Evolutionary conservation across 2,113 vertebrate genomes (phyloP), one percentile per base, ranked within the genome.

Genomic region (Oreocharis arfaki): DNA sequence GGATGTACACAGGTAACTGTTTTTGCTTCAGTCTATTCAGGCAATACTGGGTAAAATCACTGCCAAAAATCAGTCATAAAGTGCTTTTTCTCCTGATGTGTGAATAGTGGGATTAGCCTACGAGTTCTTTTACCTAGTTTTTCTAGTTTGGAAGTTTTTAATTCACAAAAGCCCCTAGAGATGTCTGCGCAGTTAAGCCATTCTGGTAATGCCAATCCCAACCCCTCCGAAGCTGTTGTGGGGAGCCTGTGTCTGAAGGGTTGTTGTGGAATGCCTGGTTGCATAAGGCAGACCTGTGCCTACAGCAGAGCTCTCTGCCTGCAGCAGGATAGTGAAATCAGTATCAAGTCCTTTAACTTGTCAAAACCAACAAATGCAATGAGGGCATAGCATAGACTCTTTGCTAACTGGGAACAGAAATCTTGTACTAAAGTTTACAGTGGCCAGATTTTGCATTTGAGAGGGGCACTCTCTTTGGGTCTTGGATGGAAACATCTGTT

Each of bases 221-320:
- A 18, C 0, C 18, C 13, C n/a, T 49, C 2, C 0, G 0, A 60
- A 59, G 26, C 11, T 0, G 0, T 10, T 0, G 1, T 1, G 7
- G 33, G 20, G 3, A 56, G 8, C 20, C 17, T 44, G 18, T 60
- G 33, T 12, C 12, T 53, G 42, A 2, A 5, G n/a, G 33, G 14
- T 59, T 4, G 4, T 46, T 24, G 35, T 2, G 5, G 19, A 49
- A 28, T 63, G 18, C 4, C 19, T 37, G 53, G 3, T 13, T 63
- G 41, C 5, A 11, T 32, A 24, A 85, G 41, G 30, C 35, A 74
- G 15, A 64, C 11, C 20, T 52, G 19, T 49, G 35, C 28, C 28
- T 73, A 6, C 30, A 59, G 61, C 49, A 68, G 68, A 75, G 28
- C 55, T 59, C 18, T 13, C 37, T 1, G 3, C 18, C 41, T 53